These are phyloP conservation scores for Drosophila siamana DNA, from an alignment of 2,888 invertebrate genomes.

Conservation along the genomic window DNA sequence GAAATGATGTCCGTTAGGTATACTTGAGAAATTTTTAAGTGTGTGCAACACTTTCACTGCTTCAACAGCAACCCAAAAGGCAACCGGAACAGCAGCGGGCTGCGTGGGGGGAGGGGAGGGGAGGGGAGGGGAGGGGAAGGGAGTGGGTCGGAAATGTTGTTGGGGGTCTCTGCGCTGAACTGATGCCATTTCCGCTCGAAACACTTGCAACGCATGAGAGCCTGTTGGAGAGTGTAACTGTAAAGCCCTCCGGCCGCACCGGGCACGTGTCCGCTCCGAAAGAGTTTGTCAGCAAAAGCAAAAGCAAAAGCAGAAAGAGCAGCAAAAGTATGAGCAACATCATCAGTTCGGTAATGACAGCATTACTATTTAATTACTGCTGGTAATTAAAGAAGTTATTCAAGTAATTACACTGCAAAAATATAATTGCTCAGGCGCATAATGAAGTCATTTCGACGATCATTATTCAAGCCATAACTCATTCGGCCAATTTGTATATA, in stretches of 20 bases:
- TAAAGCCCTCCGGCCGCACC: not conserved
- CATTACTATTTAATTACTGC: slow-evolving; percentile 18
- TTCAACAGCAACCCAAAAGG: slow-evolving; percentile 19
- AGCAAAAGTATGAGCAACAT: not conserved
- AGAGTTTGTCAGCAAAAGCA: not conserved
- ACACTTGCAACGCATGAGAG: slow-evolving; percentile 19
- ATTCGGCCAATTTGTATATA: not conserved
- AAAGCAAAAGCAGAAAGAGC: not conserved
- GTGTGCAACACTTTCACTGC: slow-evolving; percentile 66
- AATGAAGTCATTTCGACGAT: not conserved
- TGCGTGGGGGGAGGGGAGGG: too few species aligned
- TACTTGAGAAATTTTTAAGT: slow-evolving; percentile 77
- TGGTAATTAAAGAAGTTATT: slow-evolving; percentile 17
- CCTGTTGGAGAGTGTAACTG: slow-evolving; percentile 16
- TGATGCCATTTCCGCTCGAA: slow-evolving; percentile 42
- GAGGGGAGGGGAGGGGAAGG: not conserved
- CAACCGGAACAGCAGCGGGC: slow-evolving; percentile 15
- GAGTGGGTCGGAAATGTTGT: not conserved
- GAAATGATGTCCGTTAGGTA: slow-evolving; percentile 74
- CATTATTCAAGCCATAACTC: not conserved
- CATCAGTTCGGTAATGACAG: not conserved
- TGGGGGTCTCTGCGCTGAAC: slow-evolving; percentile 4
- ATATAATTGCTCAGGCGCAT: slow-evolving; percentile 1
- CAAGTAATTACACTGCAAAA: slow-evolving; percentile 5
- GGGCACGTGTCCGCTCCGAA: slow-evolving; percentile 2